Evolutionary conservation across 2,113 vertebrate species (phyloP), one percentile per base, ranked within the genome.

Genomic region (Hirundichthys speculiger): DNA sequence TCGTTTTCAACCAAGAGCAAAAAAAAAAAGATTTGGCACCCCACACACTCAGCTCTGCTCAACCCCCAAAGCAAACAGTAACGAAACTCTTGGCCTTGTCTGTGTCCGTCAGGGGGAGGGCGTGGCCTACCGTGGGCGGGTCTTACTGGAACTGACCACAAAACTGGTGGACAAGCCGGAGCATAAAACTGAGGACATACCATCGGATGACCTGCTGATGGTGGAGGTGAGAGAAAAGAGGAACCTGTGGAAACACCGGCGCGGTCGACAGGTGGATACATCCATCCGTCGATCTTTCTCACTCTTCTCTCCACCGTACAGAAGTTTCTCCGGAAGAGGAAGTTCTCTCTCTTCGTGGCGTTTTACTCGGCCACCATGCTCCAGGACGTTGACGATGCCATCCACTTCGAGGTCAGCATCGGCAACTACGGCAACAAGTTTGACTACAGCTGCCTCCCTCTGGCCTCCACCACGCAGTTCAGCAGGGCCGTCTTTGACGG

Each of bases 371-470:
- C 97, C 69, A 94, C 96, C 18, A 94, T 97, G 80, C 93, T 99
- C 1, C 97, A 95, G 78, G 96, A 96, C 0, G 95, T 99, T 0
- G 96, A 95, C 0, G 95, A 94, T 0, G 96, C 96, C 56, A 59
- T 98, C 69, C 97, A 98, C 92, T 99, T 99, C 0, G 98, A 99
- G 86, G 96, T 99, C 95, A 99, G 97, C 95, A 91, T 99, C 0
- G 97, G 98, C 3, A 99, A 99, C 92, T 99, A 99, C 0, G 98
- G 98, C 15, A 99, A 99, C 93, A 98, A 94, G 64, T 99, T 98
- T 0, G 98, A 99, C 86, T 93, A 69, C 77, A 96, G 93, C 71
- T 99, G 97, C 86, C 87, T 96, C 18, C 98, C 98, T 0, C 82
- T 99, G 94, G 96, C 96, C 59, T 99, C 98, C 58, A 95, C 95